phyloP scores from a whole-genome alignment of 1,140 invertebrate species.

The Coptotermes formosanus region DNA sequence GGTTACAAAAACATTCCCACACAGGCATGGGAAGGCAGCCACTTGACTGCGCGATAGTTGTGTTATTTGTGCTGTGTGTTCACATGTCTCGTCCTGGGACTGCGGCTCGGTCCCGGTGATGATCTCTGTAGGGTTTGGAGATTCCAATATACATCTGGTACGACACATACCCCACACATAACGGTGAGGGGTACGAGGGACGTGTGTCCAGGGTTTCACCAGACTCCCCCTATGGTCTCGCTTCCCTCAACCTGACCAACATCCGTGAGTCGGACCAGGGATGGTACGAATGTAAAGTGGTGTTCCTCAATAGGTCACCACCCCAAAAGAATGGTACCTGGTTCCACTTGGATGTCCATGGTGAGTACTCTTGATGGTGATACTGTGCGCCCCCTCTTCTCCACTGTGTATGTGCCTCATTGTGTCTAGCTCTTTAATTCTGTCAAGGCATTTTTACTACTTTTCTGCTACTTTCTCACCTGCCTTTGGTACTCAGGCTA shows the following conservation, averaged over 20 bases:
- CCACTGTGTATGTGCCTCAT: background rate
- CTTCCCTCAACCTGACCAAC: slow-evolving; percentile 90
- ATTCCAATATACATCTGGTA: slow-evolving; percentile 97
- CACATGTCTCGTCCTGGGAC: slow-evolving; percentile 24
- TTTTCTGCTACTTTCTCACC: background rate
- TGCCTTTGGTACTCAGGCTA: background rate
- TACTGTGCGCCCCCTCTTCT: background rate
- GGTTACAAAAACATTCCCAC: background rate
- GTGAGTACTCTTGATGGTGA: slow-evolving; percentile 48
- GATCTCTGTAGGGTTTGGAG: slow-evolving; percentile 71
- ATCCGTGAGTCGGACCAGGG: slow-evolving; percentile 91
- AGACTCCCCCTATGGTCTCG: slow-evolving; percentile 82
- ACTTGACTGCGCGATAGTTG: background rate
- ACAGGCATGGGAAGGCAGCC: background rate
- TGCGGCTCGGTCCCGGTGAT: slow-evolving; percentile 20
- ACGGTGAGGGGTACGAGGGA: slow-evolving; percentile 87
- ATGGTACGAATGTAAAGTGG: slow-evolving; percentile 96
- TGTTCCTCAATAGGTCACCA: slow-evolving; percentile 90
- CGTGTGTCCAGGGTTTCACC: slow-evolving; percentile 82
- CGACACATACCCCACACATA: slow-evolving; percentile 93
- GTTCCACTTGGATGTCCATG: slow-evolving; percentile 94
- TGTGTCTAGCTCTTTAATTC: background rate
- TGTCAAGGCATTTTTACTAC: background rate
- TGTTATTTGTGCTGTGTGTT: slow-evolving; percentile 1
- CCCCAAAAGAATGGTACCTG: slow-evolving; percentile 91